Base-by-base conservation (phyloP, 53 echinoderm and acorn worm genomes). In the Temnopleurus reevesii region DNA sequence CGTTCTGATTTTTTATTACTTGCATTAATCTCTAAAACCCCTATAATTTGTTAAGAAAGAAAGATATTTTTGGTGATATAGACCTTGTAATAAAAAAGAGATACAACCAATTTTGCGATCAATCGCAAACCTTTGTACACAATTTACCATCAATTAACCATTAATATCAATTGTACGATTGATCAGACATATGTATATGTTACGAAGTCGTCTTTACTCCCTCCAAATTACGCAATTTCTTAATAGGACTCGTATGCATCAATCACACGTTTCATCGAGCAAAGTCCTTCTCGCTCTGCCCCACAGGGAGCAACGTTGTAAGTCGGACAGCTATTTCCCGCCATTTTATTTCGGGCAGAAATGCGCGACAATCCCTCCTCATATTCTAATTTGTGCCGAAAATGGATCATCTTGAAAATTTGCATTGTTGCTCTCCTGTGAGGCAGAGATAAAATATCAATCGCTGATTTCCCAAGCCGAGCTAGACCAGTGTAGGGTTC, bases 371-470 rank as follows among this genome's bases (percentile, higher is more conserved):
- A 26, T 29, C 27, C 25, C 46, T 45, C 43, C 45, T 79, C 49
- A 49, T 79, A 46, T 46, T 47, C 27, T 79, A 49, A 79, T 79
- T 46, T 46, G 26, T 3, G 45, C 46, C 46, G 79, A 49, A 46
- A 79, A 49, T 79, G 79, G 79, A 79, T 47, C 49, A 49, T 30
- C 30, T 46, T 49, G 1, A 24, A 76, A 3, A 76, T 76, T 45
- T 76, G 76, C 76, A 76, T 76, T 41, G 76, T 76, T 76, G 19
- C 45, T 45, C 43, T 76, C 45, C 44, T 44, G 45, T 45, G 76
- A 45, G 41, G 45, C 76, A 76, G 45, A 1, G 25, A 21, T 25
- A 45, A 19, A 45, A 76, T 45, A 45, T 45, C 43, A 76, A 45
- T 76, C 26, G 17, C 23, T 43, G 76, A 76, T 76, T 76, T 43